phyloP scores from a whole-genome alignment of 2,113 vertebrate genomes.

The Pteronura brasiliensis region DNA sequence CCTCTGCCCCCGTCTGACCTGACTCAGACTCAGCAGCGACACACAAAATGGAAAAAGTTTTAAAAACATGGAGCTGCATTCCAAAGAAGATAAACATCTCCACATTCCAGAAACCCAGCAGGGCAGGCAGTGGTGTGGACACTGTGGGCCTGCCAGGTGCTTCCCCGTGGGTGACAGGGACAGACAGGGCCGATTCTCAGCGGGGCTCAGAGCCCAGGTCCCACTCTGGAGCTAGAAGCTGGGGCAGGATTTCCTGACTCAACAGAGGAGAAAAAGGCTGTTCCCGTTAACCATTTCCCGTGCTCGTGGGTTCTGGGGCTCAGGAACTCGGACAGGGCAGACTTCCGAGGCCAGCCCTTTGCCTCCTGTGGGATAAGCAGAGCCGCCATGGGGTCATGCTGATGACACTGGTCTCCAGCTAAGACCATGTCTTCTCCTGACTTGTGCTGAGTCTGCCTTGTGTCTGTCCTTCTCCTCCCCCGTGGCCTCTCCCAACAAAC shows the following conservation, averaged over 20 bases:
- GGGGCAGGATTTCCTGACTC: background rate
- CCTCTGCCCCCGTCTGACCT: background rate
- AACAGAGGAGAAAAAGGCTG: background rate
- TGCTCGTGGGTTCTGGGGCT: background rate
- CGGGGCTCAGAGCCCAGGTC: background rate
- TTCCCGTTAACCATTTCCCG: background rate
- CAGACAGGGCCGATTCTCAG: fast-evolving
- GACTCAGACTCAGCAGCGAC: background rate
- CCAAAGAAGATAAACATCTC: background rate
- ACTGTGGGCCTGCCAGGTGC: background rate
- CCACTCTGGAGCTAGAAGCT: fast-evolving
- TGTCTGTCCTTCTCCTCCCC: too few relatives aligned
- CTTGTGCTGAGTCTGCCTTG: too few relatives aligned
- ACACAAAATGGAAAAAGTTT: background rate
- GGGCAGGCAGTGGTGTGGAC: fast-evolving
- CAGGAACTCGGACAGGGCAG: background rate
- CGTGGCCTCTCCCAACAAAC: fast-evolving
- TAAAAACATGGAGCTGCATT: background rate
- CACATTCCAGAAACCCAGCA: background rate
- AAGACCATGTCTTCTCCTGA: background rate
- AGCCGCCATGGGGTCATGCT: fast-evolving
- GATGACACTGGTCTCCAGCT: background rate
- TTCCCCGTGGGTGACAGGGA: background rate
- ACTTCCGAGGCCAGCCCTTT: too few relatives aligned
- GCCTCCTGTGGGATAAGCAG: too few relatives aligned